Evolutionary conservation across 2,888 invertebrate species (phyloP), one percentile per base, ranked within the genome.

Genomic region (Syrista parreyssii): DNA sequence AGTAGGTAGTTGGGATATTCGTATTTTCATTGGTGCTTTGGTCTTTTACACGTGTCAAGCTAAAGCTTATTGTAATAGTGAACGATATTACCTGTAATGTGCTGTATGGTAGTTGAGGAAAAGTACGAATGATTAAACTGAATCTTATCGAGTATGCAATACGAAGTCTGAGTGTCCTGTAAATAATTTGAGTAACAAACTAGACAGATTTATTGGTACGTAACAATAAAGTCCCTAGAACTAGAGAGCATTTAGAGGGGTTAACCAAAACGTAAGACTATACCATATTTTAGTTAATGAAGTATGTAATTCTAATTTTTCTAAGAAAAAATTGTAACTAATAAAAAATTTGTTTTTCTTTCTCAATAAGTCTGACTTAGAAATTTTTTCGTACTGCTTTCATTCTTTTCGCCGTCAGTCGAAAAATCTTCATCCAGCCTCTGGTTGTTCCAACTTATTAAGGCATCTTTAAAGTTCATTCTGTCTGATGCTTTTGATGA

Each of bases 241-340:
- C 40, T 15, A 40, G 0, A 15, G 6, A 1, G 0, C 9, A 23
- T n/a, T n/a, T n/a, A n/a, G n/a, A n/a, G n/a, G n/a, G n/a, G n/a
- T n/a, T n/a, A n/a, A n/a, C n/a, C n/a, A n/a, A n/a, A n/a, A n/a
- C n/a, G n/a, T n/a, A n/a, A n/a, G n/a, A 9, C 9, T 55, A 23
- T 9, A 40, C 0, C 9, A 55, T 55, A 4, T 23, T 55, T 55
- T 55, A 23, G 9, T 55, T 55, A 23, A 2, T 40, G 6, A 0
- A 15, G 40, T 0, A 15, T 6, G 40, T 6, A 15, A 40, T 15
- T 15, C 4, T 15, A 40, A 6, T 40, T 40, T 40, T 40, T 40
- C 2, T 15, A 4, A 15, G 4, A 15, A 15, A 15, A 40, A 6
- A 40, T 40, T 15, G 15, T 15, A 40, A 40, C 1, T 15, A 40